phyloP scores from a whole-genome alignment of 2,113 vertebrate species.

The Eptesicus fuscus region DNA sequence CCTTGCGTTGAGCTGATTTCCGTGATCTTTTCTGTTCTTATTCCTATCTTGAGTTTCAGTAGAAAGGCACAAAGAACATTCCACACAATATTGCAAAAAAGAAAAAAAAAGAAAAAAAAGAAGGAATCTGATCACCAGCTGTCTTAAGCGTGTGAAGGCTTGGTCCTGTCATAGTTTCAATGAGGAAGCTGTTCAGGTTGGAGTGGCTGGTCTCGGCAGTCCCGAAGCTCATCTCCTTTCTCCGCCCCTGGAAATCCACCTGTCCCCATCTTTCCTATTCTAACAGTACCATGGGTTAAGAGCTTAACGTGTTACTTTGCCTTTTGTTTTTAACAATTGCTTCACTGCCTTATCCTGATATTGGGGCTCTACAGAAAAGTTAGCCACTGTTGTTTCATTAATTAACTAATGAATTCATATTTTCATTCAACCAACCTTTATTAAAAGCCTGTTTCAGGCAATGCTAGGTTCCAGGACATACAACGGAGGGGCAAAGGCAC shows the following conservation, averaged over 20 bases:
- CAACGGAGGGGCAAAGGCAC: not conserved
- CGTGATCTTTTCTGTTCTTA: not conserved
- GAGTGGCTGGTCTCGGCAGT: not conserved
- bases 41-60: not conserved
- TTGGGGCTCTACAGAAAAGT: not conserved
- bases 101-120: not conserved
- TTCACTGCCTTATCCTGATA: not conserved
- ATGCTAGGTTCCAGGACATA: not conserved
- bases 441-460: not conserved
- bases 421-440: not conserved
- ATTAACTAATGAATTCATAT: not conserved
- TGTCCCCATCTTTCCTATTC: not conserved
- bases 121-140: not conserved
- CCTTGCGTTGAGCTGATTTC: not conserved
- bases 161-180: not conserved
- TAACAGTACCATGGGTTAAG: not conserved
- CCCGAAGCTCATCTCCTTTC: not conserved
- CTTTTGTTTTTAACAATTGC: slow-evolving; percentile 7
- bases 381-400: not conserved
- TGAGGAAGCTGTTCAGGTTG: not conserved
- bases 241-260: not conserved
- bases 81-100: not conserved
- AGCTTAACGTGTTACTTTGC: not conserved
- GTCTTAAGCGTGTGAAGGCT: not conserved
- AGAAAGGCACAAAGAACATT: slow-evolving; percentile 31